Evolutionary conservation across 2,888 invertebrate species (phyloP), one percentile per base, ranked within the genome.

Genomic region (Gandaritis pyraliata): DNA sequence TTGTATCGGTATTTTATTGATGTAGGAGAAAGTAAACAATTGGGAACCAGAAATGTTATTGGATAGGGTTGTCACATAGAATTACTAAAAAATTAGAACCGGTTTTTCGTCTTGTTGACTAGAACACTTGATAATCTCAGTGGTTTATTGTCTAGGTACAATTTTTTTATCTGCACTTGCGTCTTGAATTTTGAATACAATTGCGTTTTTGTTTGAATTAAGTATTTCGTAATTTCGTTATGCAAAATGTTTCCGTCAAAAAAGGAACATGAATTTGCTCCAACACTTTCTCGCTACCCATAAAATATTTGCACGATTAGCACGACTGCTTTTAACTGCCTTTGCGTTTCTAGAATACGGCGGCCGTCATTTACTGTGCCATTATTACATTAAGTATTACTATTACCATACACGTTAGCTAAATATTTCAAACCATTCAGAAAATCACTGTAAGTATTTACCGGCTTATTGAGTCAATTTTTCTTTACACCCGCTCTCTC

Each of bases 1-100:
- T 65, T 72, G 55, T 47, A 23, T 43, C 55, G 18, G 36, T 41
- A 53, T 54, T 51, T 33, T 50, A 58, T 47, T 49, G 60, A 61
- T 52, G 51, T 64, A 58, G 65, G 66, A 65, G 68, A 69, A 69
- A 69, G 66, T 62, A 61, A 41, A 16, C 16, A 45, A 8, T 51
- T 10, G 50, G 54, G 39, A 58, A n/a, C 18, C n/a, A 29, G 33
- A 33, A 43, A 41, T 57, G 18, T 52, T 46, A 48, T 39, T 15
- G 12, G 10, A 3, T 58, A 65, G 61, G 65, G 61, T 11, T 58
- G 61, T 39, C 64, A 29, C 45, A 4, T 38, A 2, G 12, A 38
- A 33, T 8, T 33, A 33, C 33, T 33, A 33, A 33, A 33, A 2
- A 23, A 23, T 23, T 23, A 23, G 23, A 23, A n/a, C n/a, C n/a